Evolutionary conservation across 2,113 vertebrate genomes (phyloP), one percentile per base, ranked within the genome.

Genomic region (Benitochromis conjunctus): DNA sequence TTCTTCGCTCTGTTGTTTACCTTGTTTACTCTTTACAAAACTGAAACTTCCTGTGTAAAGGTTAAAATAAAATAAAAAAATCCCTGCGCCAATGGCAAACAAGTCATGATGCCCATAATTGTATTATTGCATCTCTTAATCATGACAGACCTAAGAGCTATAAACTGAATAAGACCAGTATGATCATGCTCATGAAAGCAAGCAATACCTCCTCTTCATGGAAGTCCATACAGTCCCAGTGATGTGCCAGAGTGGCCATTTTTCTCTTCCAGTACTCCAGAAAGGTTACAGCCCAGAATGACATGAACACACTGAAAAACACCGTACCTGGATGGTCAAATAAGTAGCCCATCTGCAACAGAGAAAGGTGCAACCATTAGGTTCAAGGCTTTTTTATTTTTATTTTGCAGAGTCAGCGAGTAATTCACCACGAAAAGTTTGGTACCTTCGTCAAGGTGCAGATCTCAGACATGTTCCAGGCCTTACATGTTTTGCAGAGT

Each of bases 251-350:
- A 1, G 95, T 97, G 79, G 95, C 95, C 66, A 96, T 97, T 88
- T 96, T 97, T 78, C 94, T 71, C 80, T 97, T 97, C 97, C 96
- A 96, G 93, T 95, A 96, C 89, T 97, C 96, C 88, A 97, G 86
- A 89, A 97, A 98, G 51, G 95, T 95, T 21, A 96, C 93, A 0
- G 96, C 95, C 97, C 97, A 96, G 88, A 97, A 97, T 55, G 97
- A 97, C 96, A 96, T 96, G 93, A 97, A 97, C 34, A 97, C 94
- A 77, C 97, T 97, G 93, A 97, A 97, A 95, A 97, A 94, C 24
- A 97, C 96, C 0, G 96, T 96, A 5, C 96, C 96, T 0, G 95
- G 96, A 80, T 97, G 96, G 87, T 97, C 97, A 78, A 96, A 97
- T 31, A 97, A 93, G 86, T 96, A 97, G 4, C 97, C 96, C 87